These are phyloP conservation scores for Otus scops DNA, from an alignment of 2,797 vertebrate genomes.

Conservation along the genomic window DNA sequence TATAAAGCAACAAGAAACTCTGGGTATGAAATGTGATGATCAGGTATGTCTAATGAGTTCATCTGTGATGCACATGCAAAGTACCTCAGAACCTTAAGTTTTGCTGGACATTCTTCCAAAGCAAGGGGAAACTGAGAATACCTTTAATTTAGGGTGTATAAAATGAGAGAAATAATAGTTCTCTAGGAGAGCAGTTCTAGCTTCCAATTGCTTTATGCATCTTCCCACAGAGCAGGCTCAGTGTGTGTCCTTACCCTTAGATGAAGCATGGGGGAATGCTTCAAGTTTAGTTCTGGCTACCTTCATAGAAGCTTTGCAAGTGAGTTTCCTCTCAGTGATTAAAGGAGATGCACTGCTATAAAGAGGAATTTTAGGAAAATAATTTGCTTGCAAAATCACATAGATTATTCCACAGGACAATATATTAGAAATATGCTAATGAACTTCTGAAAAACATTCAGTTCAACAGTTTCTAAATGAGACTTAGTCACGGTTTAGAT, in stretches of 20 bases:
- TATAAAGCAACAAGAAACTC: background rate
- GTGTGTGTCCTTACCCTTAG: background rate
- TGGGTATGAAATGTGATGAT: background rate
- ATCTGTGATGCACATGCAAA: accelerated
- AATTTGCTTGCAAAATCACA: background rate
- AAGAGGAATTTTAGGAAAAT: background rate
- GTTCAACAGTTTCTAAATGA: background rate
- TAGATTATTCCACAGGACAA: background rate
- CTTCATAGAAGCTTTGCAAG: background rate
- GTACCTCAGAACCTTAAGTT: background rate
- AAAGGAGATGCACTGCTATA: background rate
- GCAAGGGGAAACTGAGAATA: background rate
- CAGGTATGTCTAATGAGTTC: background rate
- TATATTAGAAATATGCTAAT: background rate
- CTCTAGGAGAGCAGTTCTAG: background rate
- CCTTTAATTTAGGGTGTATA: background rate
- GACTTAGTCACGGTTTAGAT: background rate
- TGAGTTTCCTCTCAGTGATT: background rate
- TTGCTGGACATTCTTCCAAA: background rate
- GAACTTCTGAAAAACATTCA: background rate
- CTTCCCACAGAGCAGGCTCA: background rate
- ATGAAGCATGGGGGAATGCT: background rate
- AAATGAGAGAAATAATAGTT: background rate
- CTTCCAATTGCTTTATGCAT: background rate
- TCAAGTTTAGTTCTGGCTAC: background rate